A percentile compares a stretch with the other conserved stretches of the same genome.
Conservation (phyloP, 2,797 vertebrate species). For the Gephyroberyx darwinii region DNA sequence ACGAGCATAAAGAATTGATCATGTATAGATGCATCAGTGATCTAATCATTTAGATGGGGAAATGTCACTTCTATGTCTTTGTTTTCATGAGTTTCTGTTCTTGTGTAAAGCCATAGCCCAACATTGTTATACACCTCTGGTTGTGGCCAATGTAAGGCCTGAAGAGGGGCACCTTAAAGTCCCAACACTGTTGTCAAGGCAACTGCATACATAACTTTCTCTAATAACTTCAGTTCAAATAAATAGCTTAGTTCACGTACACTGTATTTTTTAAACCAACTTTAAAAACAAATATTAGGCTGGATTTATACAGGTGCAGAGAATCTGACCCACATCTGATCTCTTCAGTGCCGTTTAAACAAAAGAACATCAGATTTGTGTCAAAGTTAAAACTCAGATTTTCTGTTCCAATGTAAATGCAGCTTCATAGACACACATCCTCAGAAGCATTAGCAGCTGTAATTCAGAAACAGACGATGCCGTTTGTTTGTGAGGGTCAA, state of each 20-base stretch:
- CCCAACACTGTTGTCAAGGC: conserved; percentile 20
- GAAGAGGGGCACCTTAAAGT: conserved; percentile 16
- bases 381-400: neutral
- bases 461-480: conserved; percentile 11
- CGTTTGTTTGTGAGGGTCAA: conserved; percentile 9
- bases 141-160: conserved; percentile 5
- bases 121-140: neutral
- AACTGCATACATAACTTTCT: conserved; percentile 7
- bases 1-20: neutral
- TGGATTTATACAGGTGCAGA: conserved; percentile 38
- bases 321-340: conserved; percentile 13
- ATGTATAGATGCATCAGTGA: neutral
- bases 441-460: conserved; percentile 27
- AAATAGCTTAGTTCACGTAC: conserved; percentile 56
- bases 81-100: neutral
- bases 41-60: too few species aligned
- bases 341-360: neutral
- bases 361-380: neutral
- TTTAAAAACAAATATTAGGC: conserved; percentile 40
- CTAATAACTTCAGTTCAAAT: conserved; percentile 47
- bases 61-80: too few species aligned
- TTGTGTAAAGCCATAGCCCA: neutral
- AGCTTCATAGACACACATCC: conserved; percentile 27
- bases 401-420: neutral
- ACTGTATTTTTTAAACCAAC: conserved; percentile 40